phyloP scores from a whole-genome alignment of 2,113 vertebrate species.

The Pachycephala philippinensis region DNA sequence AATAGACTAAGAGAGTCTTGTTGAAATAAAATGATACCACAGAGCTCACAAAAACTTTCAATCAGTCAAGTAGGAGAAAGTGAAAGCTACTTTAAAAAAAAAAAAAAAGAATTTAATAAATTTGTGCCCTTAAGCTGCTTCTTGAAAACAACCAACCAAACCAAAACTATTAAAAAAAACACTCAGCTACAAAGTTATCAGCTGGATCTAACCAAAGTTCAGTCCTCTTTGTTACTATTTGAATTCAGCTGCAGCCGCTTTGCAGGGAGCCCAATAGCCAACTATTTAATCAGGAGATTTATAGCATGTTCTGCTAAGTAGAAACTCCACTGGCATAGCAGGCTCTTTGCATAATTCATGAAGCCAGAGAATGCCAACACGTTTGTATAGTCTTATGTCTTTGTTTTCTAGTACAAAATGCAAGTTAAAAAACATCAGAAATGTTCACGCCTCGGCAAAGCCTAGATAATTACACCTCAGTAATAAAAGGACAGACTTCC shows the following conservation, averaged over 20 bases:
- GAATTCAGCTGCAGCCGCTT: neutral
- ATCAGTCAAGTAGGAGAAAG: neutral
- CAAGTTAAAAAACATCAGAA: neutral
- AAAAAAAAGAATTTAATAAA: neutral
- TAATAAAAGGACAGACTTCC: neutral
- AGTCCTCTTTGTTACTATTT: neutral
- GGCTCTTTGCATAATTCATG: neutral
- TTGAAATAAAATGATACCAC: neutral
- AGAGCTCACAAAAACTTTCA: neutral
- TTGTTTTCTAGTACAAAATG: neutral
- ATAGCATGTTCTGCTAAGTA: neutral
- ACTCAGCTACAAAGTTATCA: neutral
- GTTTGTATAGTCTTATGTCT: fast-evolving
- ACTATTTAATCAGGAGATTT: neutral
- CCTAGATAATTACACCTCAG: neutral
- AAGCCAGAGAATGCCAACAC: neutral
- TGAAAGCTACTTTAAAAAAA: neutral
- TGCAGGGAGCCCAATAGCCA: neutral
- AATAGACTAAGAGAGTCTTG: neutral
- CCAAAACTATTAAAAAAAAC: neutral
- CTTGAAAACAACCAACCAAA: neutral
- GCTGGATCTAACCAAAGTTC: neutral
- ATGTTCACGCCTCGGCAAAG: neutral
- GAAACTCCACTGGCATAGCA: neutral
- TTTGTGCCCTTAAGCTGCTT: neutral